Percentiles rank a stretch among this genome's conserved stretches.
phyloP scores from a whole-genome alignment of 2,888 invertebrate species.

The Aphidoletes aphidimyza region DNA sequence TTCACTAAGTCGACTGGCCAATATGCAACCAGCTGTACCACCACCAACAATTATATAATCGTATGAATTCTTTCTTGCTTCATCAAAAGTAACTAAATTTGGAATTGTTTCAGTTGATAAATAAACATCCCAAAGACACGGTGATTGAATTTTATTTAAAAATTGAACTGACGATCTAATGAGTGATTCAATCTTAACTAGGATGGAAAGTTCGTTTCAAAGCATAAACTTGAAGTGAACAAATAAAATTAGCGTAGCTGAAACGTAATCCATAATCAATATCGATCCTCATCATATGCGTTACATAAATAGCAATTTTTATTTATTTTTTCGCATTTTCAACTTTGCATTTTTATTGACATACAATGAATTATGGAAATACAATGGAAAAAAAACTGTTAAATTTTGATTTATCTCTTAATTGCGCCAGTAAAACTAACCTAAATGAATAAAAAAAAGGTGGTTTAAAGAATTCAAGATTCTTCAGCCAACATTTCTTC shows the following conservation, averaged over 20 bases:
- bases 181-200: not conserved
- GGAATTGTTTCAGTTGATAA: slow-evolving; percentile 27
- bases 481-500: slow-evolving; percentile 54
- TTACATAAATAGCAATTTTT: not conserved
- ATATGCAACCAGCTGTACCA: slow-evolving; percentile 77
- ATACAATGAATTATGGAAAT: not conserved
- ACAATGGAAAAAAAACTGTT: not conserved
- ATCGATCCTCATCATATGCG: not conserved
- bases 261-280: slow-evolving; percentile 18
- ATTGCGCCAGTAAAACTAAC: not conserved
- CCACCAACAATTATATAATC: slow-evolving; percentile 65
- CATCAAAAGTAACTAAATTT: slow-evolving; percentile 8
- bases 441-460: not conserved
- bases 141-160: not conserved
- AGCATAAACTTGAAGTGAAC: not conserved
- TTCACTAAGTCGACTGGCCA: slow-evolving; percentile 74
- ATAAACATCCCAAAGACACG: not conserved
- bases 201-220: not conserved
- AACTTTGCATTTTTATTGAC: slow-evolving; percentile 32
- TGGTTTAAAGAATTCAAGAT: not conserved
- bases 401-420: not conserved
- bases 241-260: slow-evolving; percentile 15
- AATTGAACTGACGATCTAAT: not conserved
- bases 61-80: not conserved
- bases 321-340: not conserved